A percentile compares a stretch with the other conserved stretches of the same genome.
phyloP scores from a whole-genome alignment of 2,797 vertebrate genomes.

The Tangara arthus region DNA sequence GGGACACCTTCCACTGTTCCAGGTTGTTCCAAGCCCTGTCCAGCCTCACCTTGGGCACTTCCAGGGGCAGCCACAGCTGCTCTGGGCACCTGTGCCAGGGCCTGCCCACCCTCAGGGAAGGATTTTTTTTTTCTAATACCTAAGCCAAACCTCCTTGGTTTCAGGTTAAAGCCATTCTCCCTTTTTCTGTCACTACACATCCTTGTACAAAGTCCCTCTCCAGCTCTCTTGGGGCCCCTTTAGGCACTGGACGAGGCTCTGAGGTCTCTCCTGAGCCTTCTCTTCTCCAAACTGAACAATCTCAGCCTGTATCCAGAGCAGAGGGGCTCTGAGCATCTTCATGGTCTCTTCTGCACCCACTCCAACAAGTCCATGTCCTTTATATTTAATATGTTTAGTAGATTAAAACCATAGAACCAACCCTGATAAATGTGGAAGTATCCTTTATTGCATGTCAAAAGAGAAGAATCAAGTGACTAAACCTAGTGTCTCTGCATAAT shows the following conservation, averaged over 20 bases:
- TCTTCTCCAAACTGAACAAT: neutral
- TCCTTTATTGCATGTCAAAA: neutral
- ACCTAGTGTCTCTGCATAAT: neutral
- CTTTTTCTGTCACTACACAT: neutral
- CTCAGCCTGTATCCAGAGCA: neutral
- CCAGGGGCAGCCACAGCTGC: neutral
- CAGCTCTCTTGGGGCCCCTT: neutral
- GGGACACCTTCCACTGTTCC: rapidly evolving
- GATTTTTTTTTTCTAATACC: neutral
- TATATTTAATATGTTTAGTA: neutral
- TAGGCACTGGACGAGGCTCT: neutral
- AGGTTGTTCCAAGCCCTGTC: rapidly evolving
- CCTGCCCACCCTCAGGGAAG: rapidly evolving
- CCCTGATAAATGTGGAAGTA: neutral
- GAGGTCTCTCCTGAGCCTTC: neutral
- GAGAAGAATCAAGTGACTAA: neutral
- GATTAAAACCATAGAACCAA: neutral
- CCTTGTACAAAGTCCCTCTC: neutral
- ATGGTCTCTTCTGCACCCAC: neutral
- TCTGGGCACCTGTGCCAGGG: neutral
- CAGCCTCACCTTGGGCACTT: rapidly evolving
- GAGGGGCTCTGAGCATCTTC: neutral
- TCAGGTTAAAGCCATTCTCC: neutral
- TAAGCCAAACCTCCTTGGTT: neutral
- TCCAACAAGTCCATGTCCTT: neutral